Conservation (phyloP, 2,113 vertebrate genomes). For the Nothobranchius kuhntae region DNA sequence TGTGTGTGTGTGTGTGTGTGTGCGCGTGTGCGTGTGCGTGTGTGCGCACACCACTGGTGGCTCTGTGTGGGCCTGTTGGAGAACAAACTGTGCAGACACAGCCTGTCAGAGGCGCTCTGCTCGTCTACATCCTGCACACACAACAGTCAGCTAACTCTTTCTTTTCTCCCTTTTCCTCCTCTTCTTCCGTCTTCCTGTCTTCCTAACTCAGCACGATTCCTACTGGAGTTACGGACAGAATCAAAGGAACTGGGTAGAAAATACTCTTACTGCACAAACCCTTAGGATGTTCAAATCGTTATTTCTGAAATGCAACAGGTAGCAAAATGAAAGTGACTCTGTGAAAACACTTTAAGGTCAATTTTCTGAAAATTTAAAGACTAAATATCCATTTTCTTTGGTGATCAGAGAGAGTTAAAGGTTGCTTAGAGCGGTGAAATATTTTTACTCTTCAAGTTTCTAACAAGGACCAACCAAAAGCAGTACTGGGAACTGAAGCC, state of each 20-base stretch:
- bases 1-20: conserved; percentile 19
- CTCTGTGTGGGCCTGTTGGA: conserved; percentile 65
- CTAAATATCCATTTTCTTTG: too few relatives aligned
- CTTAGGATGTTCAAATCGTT: neutral
- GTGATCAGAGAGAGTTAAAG: too few relatives aligned
- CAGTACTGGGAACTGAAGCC: too few relatives aligned
- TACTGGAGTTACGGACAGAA: conserved; percentile 27
- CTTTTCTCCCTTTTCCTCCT: conserved; percentile 4
- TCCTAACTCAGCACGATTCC: conserved; percentile 33
- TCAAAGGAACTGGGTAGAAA: conserved; percentile 10
- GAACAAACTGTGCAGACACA: conserved; percentile 73
- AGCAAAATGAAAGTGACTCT: neutral
- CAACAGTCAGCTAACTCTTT: conserved; percentile 46
- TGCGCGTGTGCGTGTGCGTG: conserved; percentile 11
- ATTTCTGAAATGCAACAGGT: neutral
- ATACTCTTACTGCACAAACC: neutral
- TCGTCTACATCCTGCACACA: conserved; percentile 57
- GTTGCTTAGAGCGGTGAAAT: too few relatives aligned
- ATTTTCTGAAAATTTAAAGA: too few relatives aligned
- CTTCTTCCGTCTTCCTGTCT: conserved; percentile 10
- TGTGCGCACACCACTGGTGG: conserved; percentile 42
- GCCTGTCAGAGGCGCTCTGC: conserved; percentile 69
- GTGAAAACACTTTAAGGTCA: neutral
- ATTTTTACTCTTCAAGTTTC: too few relatives aligned
- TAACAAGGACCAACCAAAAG: too few relatives aligned